phyloP scores from a whole-genome alignment of 2,113 vertebrate genomes.

The Syrmaticus mikado region DNA sequence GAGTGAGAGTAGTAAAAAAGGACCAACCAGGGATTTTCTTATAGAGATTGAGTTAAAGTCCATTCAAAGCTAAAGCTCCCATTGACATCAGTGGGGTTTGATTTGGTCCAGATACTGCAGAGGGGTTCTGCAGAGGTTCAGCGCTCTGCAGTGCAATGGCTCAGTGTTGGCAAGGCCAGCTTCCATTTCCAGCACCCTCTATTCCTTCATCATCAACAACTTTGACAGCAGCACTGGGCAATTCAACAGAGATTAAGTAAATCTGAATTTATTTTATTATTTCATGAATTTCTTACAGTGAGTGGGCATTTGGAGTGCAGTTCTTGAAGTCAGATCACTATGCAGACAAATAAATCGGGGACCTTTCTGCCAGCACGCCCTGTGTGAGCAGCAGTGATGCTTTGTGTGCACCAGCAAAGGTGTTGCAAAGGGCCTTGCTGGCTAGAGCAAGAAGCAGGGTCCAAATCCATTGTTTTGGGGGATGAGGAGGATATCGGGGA shows the following conservation, averaged over 20 bases:
- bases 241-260: neutral
- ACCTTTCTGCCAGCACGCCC: neutral
- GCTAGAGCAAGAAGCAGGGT: neutral
- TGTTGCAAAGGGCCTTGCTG: rapidly evolving
- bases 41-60: neutral
- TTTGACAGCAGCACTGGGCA: neutral
- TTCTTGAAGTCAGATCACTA: neutral
- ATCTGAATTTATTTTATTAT: neutral
- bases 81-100: neutral
- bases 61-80: neutral
- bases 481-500: neutral
- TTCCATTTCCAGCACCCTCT: neutral
- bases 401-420: neutral
- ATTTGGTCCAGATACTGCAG: neutral
- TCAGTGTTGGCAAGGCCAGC: neutral
- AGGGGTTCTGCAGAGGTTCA: neutral
- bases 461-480: neutral
- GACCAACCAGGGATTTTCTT: neutral
- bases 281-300: neutral
- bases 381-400: neutral
- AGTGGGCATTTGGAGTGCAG: neutral
- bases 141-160: neutral
- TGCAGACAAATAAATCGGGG: neutral
- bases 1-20: neutral
- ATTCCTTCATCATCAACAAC: neutral